These are phyloP conservation scores for Thyatira batis DNA, from an alignment of 2,888 invertebrate genomes.

Conservation along the genomic window DNA sequence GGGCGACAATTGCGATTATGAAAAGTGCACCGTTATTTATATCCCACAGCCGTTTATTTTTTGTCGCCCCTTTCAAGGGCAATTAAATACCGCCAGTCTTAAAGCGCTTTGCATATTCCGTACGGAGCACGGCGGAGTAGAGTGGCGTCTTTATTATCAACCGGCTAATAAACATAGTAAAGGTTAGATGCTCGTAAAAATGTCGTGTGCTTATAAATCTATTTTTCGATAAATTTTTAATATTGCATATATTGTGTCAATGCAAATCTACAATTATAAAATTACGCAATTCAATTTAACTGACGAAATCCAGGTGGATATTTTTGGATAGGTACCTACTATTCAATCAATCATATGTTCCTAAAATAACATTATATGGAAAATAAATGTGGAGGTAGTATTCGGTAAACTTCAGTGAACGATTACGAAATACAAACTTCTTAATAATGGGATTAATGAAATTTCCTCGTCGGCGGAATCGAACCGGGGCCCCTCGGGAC, in stretches of 20 bases:
- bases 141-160: slow-evolving; percentile 62
- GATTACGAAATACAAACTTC: slow-evolving; percentile 53
- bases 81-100: slow-evolving; percentile 81
- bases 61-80: slow-evolving; percentile 82
- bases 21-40: slow-evolving; percentile 83
- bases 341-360: no score
- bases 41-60: slow-evolving; percentile 74
- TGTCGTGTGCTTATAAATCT: slow-evolving; percentile 7
- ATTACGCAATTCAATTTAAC: no score
- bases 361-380: slow-evolving; percentile 15
- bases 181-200: slow-evolving; percentile 54
- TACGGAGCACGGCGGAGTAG: slow-evolving; percentile 10
- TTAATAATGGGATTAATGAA: slow-evolving; percentile 72
- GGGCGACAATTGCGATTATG: slow-evolving; percentile 83
- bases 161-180: slow-evolving; percentile 72
- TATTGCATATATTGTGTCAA: no score
- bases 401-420: slow-evolving; percentile 27
- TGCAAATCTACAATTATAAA: no score
- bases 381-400: slow-evolving; percentile 16
- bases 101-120: slow-evolving; percentile 77
- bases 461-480: slow-evolving; percentile 70
- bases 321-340: no score
- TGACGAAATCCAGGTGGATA: no score
- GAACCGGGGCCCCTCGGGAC: slow-evolving; percentile 62
- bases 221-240: no score